Evolutionary conservation across 2,888 invertebrate genomes (phyloP), one percentile per base, ranked within the genome.

Genomic region (Dysmachus trigonus): DNA sequence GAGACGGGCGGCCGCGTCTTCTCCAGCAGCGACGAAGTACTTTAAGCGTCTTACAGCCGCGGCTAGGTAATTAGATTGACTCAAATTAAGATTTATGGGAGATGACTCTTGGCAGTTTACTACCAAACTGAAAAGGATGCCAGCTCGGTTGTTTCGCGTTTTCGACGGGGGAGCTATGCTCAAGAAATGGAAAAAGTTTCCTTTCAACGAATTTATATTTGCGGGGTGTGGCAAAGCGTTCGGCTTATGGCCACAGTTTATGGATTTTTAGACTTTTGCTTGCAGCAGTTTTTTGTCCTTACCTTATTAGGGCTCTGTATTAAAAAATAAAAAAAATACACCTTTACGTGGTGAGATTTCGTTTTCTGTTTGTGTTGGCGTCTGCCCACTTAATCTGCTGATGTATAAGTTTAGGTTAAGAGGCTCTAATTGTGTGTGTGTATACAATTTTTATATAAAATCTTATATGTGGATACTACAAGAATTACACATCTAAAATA

Each of bases 81-180:
- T 79, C 13, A 31, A 79, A 79, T 79, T 79, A 79, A 79, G 79
- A 79, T 79, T 79, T 79, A 79, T 79, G 79, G 79, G 31, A 79
- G 41, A 51, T 62, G 62, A 62, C 62, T 62, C 62, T 62, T 62
- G 62, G 62, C 62, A 62, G 62, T 22, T 62, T 51, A 51, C 51
- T n/a, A 10, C 27, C 62, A 62, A 62, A 62, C 62, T 18, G 62
- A 62, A 62, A 62, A 62, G 62, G 22, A 22, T 62, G 62, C 62
- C 3, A 62, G 62, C 62, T 62, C 62, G 62, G 22, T 62, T 62
- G 13, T 62, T 62, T 62, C 6, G 62, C 62, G 62, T 62, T 27
- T 62, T 62, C 62, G 62, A 62, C 62, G 62, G 62, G 62, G 62
- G 62, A 62, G 62, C 62, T 62, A 7, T 10, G 18, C 13, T 18